These are phyloP conservation scores for Fregetta grallaria DNA, from an alignment of 2,113 vertebrate genomes.

Conservation along the genomic window DNA sequence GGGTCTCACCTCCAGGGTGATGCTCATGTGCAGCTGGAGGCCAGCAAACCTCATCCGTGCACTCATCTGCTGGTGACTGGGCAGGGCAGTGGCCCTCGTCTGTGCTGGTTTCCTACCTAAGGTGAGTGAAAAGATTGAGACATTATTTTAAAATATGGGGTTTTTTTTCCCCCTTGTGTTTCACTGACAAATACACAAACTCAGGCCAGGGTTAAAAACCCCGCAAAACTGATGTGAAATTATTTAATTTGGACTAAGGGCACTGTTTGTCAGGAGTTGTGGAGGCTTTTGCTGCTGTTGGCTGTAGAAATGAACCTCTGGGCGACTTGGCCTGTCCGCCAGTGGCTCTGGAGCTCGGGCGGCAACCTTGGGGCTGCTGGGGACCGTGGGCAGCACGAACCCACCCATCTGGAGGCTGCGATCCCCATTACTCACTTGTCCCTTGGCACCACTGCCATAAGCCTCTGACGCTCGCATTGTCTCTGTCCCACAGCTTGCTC, in stretches of 20 bases:
- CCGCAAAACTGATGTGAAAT: accelerated
- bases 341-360: background rate
- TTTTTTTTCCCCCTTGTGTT: background rate
- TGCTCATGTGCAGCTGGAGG: background rate
- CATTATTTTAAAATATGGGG: background rate
- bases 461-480: background rate
- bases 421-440: background rate
- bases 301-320: background rate
- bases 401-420: background rate
- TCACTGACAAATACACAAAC: background rate
- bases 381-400: background rate
- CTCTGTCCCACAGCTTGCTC: background rate
- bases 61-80: background rate
- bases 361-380: background rate
- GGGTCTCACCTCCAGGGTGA: accelerated
- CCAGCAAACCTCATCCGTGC: background rate
- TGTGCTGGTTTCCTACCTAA: background rate
- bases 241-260: background rate
- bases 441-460: background rate
- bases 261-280: background rate
- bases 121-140: background rate
- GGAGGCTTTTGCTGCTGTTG: background rate
- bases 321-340: too few relatives aligned
- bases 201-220: background rate
- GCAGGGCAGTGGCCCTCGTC: too few relatives aligned